Conservation (phyloP, 2,113 vertebrate species). For the Notarius quadriscutis region DNA sequence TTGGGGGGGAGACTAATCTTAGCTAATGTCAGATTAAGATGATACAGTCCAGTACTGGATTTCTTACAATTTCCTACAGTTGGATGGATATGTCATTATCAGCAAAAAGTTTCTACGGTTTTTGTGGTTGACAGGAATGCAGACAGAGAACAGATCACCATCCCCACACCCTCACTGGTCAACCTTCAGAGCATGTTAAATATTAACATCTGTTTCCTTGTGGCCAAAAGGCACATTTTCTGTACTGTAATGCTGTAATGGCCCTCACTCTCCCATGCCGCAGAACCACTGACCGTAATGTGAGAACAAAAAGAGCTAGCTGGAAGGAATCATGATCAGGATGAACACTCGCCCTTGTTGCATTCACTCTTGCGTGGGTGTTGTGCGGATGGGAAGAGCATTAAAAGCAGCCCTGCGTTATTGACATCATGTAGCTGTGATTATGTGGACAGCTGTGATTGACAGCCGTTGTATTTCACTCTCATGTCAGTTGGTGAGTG, state of each 20-base stretch:
- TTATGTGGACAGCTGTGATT: neutral
- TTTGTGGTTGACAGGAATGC: slow-evolving; percentile 4
- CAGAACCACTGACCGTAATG: slow-evolving; percentile 51
- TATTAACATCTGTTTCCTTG: slow-evolving; percentile 68
- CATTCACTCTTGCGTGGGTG: slow-evolving; percentile 12
- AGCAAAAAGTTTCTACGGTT: slow-evolving; percentile 17
- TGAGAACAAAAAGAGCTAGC: slow-evolving; percentile 46
- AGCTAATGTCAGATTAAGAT: neutral
- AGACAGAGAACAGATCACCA: slow-evolving; percentile 48
- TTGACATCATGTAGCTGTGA: neutral
- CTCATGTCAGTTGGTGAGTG: neutral
- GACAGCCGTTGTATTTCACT: neutral
- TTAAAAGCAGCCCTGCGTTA: neutral
- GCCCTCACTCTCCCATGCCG: slow-evolving; percentile 44
- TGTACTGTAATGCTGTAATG: slow-evolving; percentile 60
- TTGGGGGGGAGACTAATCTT: neutral
- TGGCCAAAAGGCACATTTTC: slow-evolving; percentile 49
- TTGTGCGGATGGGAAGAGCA: slow-evolving; percentile 17
- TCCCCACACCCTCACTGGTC: slow-evolving; percentile 45
- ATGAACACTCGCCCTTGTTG: slow-evolving; percentile 8
- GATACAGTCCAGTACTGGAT: neutral
- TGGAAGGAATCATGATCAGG: slow-evolving; percentile 57
- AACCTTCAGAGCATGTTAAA: slow-evolving; percentile 55
- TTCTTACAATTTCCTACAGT: neutral
- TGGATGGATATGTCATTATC: slow-evolving; percentile 25